phyloP scores from a whole-genome alignment of 2,888 invertebrate genomes.

The Philonicus albiceps region DNA sequence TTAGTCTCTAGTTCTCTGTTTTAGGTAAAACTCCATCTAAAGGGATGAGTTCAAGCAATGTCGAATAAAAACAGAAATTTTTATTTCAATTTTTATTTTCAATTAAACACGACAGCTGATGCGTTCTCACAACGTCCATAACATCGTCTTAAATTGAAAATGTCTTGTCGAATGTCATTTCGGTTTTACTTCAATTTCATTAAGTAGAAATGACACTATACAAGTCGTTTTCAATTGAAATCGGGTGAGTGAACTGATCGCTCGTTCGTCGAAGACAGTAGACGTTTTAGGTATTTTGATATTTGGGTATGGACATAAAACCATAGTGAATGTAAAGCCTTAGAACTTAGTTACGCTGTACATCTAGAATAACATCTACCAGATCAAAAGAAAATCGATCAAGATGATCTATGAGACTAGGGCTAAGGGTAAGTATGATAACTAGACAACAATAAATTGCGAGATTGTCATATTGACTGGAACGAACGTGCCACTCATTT shows the following conservation, averaged over 20 bases:
- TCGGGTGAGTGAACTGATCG: background rate
- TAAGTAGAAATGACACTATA: background rate
- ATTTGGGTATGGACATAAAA: background rate
- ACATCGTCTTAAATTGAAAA: no score
- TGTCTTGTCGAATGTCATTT: background rate
- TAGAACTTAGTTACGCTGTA: background rate
- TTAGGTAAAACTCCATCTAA: no score
- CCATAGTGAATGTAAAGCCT: background rate
- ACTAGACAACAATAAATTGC: background rate
- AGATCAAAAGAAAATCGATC: background rate
- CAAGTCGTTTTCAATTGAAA: background rate
- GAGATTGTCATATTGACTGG: background rate
- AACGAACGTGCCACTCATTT: background rate
- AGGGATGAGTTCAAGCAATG: no score
- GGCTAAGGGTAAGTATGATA: background rate
- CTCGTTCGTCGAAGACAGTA: background rate
- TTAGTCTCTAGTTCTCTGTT: no score
- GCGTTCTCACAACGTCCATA: no score
- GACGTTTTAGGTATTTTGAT: background rate
- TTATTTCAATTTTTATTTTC: no score
- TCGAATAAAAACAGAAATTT: no score
- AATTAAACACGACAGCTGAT: no score
- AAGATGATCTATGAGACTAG: background rate
- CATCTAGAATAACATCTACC: background rate
- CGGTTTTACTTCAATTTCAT: background rate